Conservation (phyloP, 2,113 vertebrate species). For the Heterotilapia buettikoferi region DNA sequence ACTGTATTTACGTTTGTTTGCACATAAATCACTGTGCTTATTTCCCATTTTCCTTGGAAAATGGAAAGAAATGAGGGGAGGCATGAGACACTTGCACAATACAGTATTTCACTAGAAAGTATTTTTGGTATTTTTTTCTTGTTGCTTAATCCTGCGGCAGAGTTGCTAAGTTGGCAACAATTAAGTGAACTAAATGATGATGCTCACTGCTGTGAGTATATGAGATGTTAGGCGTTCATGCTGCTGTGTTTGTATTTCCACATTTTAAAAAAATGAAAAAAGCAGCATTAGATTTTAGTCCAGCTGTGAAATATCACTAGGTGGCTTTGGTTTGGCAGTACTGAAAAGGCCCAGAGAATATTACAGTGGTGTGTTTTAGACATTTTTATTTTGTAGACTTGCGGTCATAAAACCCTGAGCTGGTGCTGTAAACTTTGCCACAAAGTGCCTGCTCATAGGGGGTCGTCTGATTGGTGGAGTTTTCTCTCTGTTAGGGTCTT, state of each 20-base stretch:
- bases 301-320: neutral
- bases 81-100: neutral
- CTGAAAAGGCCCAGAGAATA: neutral
- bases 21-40: neutral
- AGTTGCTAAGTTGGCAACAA: neutral
- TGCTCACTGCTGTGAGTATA: neutral
- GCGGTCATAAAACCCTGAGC: rapidly evolving
- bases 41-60: neutral
- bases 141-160: neutral
- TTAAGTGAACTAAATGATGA: neutral
- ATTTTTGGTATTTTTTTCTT: neutral
- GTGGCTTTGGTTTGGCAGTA: neutral
- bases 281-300: neutral
- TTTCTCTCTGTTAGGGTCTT: neutral
- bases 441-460: neutral
- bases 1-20: neutral
- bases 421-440: neutral
- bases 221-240: neutral
- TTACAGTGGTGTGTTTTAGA: neutral
- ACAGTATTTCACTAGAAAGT: neutral
- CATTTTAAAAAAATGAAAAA: rapidly evolving
- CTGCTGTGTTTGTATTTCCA: neutral
- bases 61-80: neutral
- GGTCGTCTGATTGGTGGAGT: neutral
- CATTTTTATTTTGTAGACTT: neutral